Conservation (phyloP, 2,113 vertebrate species). For the Apteryx mantelli region DNA sequence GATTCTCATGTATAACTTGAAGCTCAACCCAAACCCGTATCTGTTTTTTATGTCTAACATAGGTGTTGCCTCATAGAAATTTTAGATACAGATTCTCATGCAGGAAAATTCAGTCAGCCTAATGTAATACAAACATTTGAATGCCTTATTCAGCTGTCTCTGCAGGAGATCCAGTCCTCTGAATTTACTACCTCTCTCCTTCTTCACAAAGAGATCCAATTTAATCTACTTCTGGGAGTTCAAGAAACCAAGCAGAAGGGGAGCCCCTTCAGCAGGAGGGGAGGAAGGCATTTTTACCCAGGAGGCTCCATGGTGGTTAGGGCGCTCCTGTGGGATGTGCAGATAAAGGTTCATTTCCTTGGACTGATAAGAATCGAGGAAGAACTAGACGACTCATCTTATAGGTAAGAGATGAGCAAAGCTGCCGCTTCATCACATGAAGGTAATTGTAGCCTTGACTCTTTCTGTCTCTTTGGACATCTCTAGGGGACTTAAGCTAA, state of each 20-base stretch:
- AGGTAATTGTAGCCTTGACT: background rate
- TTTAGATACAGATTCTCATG: background rate
- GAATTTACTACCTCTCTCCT: background rate
- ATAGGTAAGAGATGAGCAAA: background rate
- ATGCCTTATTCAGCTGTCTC: background rate
- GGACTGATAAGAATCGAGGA: background rate
- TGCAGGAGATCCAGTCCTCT: background rate
- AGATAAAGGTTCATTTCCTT: background rate
- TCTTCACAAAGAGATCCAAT: background rate
- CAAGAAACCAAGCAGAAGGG: background rate
- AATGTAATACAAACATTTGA: background rate
- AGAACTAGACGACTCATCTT: fast-evolving
- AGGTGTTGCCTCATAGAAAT: background rate
- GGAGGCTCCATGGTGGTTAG: background rate
- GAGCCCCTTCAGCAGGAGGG: background rate
- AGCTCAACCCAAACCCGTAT: background rate
- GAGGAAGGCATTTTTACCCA: background rate
- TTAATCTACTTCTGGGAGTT: background rate
- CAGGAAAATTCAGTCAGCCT: background rate
- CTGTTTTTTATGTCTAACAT: background rate
- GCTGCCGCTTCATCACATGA: background rate
- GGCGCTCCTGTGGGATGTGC: background rate
- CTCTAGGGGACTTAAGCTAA: background rate
- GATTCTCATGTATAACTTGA: background rate
- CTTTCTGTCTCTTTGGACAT: background rate